A percentile compares a stretch with the other conserved stretches of the same genome.
Evolutionary conservation across 2,888 invertebrate species (phyloP).

Genomic region (Amphipoea oculea): DNA sequence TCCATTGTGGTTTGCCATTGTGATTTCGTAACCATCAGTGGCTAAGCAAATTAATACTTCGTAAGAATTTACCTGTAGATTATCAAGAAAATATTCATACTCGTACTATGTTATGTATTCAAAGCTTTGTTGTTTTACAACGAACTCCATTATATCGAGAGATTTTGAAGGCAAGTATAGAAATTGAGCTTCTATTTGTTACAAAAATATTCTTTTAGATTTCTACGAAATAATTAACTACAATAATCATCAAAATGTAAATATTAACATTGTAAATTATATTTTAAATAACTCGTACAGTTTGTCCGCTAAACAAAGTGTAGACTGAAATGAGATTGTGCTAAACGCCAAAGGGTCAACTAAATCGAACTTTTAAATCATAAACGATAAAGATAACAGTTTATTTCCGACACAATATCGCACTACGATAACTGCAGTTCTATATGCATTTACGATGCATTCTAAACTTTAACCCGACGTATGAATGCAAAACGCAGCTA

Average conservation of each 20-base stretch:
- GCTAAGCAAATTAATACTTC: not conserved
- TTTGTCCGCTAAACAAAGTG: not conserved
- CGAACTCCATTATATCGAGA: not conserved
- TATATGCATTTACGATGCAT: not conserved
- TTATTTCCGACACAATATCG: not conserved
- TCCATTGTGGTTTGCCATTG: not conserved
- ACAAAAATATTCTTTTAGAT: not conserved
- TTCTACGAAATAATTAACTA: not conserved
- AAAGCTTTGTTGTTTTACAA: slow-evolving; percentile 16
- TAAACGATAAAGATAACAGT: not conserved
- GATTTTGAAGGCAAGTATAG: not conserved
- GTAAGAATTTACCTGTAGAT: not conserved
- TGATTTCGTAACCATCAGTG: not conserved
- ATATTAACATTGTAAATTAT: not conserved
- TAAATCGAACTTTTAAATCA: not conserved
- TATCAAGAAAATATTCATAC: not conserved
- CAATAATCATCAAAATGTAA: not conserved
- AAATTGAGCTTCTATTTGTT: not conserved
- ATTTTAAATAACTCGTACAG: not conserved
- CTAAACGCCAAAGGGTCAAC: not conserved
- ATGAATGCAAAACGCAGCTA: not conserved
- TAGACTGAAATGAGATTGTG: not conserved
- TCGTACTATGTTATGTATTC: not conserved
- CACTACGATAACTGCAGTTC: not conserved
- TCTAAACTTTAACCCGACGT: not conserved